These are phyloP conservation scores for Bilobella aurantiaca DNA, from an alignment of 1,140 invertebrate genomes.

Conservation along the genomic window DNA sequence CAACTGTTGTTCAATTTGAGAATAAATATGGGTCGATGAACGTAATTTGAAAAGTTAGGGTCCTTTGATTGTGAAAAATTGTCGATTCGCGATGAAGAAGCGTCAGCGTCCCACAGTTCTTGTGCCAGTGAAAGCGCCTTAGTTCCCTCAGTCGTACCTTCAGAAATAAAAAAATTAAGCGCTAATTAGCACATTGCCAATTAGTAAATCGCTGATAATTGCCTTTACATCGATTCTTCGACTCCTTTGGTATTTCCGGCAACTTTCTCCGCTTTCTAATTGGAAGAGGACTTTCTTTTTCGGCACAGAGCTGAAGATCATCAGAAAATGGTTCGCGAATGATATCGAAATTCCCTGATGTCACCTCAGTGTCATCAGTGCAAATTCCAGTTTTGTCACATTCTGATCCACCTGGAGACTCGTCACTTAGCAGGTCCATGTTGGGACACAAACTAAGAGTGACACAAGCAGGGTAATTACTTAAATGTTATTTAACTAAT, in stretches of 20 bases:
- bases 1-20: constrained; percentile 42
- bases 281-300: constrained; percentile 37
- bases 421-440: constrained; percentile 62
- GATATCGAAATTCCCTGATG: constrained; percentile 11
- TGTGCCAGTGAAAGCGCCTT: constrained; percentile 30
- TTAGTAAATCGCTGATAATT: background rate
- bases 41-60: background rate
- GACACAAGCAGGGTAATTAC: background rate
- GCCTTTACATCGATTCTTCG: constrained; percentile 58
- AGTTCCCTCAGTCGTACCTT: constrained; percentile 23
- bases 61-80: background rate
- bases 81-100: background rate
- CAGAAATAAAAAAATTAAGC: background rate
- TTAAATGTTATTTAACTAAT: background rate
- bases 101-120: constrained; percentile 30
- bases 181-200: too few relatives aligned
- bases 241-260: constrained; percentile 72
- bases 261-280: constrained; percentile 65
- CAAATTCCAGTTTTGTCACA: background rate
- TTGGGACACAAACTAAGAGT: constrained; percentile 35
- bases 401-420: constrained; percentile 59
- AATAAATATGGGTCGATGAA: constrained; percentile 52
- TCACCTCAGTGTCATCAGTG: too few relatives aligned
- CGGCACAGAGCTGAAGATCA: constrained; percentile 25
- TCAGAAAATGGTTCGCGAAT: constrained; percentile 33